Evolutionary conservation across 2,797 vertebrate species (phyloP), one percentile per base, ranked within the genome.

Genomic region (Smutsia gigantea): DNA sequence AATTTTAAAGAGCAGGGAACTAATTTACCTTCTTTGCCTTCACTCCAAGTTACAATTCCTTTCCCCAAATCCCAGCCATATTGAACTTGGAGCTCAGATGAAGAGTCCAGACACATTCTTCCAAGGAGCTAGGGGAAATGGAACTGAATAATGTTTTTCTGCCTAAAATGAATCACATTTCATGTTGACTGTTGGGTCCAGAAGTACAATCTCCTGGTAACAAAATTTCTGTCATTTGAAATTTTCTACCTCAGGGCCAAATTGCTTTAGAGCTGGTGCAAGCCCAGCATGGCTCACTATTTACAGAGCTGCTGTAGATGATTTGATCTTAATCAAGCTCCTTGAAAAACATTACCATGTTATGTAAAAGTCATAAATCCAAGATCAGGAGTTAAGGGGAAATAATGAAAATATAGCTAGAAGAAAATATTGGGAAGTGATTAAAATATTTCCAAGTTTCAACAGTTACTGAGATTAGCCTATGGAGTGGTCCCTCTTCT

Each of bases 111-210:
- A 49, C 42, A 27, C 21, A 17, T 75, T 88, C 5, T 11, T 94
- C 61, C 31, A n/a, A 61, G 34, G 53, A 49, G 23, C 29, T 71
- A 64, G 34, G 39, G 53, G 78, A 95, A 96, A 72, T 51, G 37
- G 42, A 75, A 78, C 39, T 4, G 15, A 84, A 21, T 31, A 87
- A 71, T 94, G 39, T 72, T 81, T 92, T 96, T 66, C n/a, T 49
- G 15, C 53, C 7, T 68, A 37, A 78, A 88, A 49, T 82, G 53
- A 84, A 53, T 95, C 27, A 68, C 69, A 12, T 72, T 90, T 89
- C 68, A 13, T 53, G 13, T 55, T 0, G 4, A 72, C 4, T 51
- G 89, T 53, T 59, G 23, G 39, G 34, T 17, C 61, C 2, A 31
- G n/a, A 12, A 46, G 9, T 17, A 0, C n/a, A 19, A 79, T 29